phyloP scores from a whole-genome alignment of 1,140 invertebrate species.

The Tetramorium simillimum region DNA sequence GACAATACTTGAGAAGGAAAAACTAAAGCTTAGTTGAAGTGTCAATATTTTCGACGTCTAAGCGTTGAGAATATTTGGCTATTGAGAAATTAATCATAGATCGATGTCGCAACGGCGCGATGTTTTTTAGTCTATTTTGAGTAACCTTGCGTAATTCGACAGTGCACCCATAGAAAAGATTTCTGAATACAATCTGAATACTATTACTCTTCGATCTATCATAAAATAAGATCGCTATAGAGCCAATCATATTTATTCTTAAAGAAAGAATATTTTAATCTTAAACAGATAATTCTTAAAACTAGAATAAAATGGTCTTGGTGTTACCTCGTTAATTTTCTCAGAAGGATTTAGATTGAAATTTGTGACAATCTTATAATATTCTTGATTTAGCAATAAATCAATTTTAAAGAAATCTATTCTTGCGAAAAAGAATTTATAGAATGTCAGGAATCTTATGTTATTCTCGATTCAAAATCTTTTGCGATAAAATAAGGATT shows the following conservation, averaged over 20 bases:
- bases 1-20: too few relatives aligned
- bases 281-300: too few relatives aligned
- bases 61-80: too few relatives aligned
- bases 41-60: too few relatives aligned
- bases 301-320: constrained; percentile 3
- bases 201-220: not conserved
- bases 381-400: not conserved
- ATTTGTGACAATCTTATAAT: not conserved
- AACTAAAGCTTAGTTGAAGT: too few relatives aligned
- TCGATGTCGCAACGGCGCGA: too few relatives aligned
- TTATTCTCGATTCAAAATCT: not conserved
- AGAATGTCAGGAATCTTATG: not conserved
- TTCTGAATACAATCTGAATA: not conserved
- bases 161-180: not conserved
- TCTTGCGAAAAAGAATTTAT: not conserved
- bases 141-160: too few relatives aligned
- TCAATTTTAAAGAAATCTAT: not conserved
- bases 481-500: not conserved
- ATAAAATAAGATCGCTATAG: not conserved
- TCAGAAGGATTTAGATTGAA: too few relatives aligned
- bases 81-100: too few relatives aligned
- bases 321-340: not conserved
- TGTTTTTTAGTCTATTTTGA: too few relatives aligned
- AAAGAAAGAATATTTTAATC: too few relatives aligned
- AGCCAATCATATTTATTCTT: too few relatives aligned